These are phyloP conservation scores for Cryptotis parvus DNA, from an alignment of 2,113 vertebrate genomes.

Conservation along the genomic window DNA sequence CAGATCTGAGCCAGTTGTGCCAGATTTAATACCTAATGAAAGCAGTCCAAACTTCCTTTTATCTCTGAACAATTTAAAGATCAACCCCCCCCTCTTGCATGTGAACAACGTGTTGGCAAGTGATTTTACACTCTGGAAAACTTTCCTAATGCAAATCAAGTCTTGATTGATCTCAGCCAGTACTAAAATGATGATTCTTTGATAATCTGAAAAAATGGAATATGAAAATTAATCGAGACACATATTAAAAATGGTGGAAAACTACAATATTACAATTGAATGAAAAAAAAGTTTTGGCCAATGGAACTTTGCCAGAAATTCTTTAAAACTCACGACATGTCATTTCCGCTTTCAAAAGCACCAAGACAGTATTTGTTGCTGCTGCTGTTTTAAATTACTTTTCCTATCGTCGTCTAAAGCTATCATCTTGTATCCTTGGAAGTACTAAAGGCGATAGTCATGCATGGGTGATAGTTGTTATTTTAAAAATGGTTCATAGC, in stretches of 20 bases:
- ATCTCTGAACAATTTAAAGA: neutral
- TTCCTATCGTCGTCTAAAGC: neutral
- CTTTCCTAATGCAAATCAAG: neutral
- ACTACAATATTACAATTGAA: neutral
- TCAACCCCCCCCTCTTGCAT: neutral
- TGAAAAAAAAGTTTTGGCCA: neutral
- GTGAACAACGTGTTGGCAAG: neutral
- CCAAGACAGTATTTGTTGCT: conserved; percentile 18
- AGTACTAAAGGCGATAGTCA: conserved; percentile 45
- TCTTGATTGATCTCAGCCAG: neutral
- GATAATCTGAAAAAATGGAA: neutral
- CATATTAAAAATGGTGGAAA: neutral
- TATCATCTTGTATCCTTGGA: neutral
- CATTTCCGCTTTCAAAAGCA: conserved; percentile 42
- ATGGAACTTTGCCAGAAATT: neutral
- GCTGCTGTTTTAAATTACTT: conserved; percentile 43
- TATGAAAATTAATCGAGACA: conserved; percentile 22
- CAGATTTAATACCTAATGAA: neutral
- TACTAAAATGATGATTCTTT: neutral
- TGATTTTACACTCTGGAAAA: neutral
- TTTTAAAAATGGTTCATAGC: conserved; percentile 9
- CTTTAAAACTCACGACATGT: conserved; percentile 8
- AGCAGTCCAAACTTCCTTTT: neutral
- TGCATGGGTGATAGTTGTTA: conserved; percentile 7
- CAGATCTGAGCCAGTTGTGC: neutral